phyloP scores from a whole-genome alignment of 2,888 invertebrate species.

The Papilio demoleus region DNA sequence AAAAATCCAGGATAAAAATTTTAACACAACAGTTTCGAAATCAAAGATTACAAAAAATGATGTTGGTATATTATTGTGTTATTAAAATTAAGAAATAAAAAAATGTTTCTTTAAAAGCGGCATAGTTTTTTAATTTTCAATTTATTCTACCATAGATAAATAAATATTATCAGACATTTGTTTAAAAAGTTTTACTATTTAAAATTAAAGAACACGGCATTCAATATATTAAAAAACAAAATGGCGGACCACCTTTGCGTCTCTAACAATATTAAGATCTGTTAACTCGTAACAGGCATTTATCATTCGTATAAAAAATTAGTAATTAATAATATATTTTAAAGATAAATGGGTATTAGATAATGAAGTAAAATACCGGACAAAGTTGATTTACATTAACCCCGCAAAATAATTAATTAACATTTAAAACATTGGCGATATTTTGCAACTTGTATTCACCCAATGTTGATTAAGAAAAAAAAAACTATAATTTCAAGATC shows the following conservation, averaged over 20 bases:
- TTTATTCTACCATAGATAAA: constrained; percentile 8
- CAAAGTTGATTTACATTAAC: constrained; percentile 13
- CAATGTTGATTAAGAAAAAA: too few relatives aligned
- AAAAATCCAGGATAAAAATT: too few relatives aligned
- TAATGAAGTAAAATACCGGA: constrained; percentile 4
- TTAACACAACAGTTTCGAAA: too few relatives aligned
- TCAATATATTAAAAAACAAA: constrained; percentile 30
- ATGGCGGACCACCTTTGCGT: constrained; percentile 21
- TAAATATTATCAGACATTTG: not conserved
- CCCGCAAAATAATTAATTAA: constrained; percentile 4
- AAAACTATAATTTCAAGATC: too few relatives aligned
- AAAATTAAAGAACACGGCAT: constrained; percentile 12
- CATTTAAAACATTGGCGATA: not conserved
- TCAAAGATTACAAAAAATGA: too few relatives aligned
- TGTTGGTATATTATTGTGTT: too few relatives aligned
- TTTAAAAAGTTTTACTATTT: constrained; percentile 8
- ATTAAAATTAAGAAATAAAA: too few relatives aligned
- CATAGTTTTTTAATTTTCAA: too few relatives aligned
- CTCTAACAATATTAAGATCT: constrained; percentile 15
- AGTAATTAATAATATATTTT: constrained; percentile 10
- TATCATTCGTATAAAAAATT: constrained; percentile 26
- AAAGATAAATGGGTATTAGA: constrained; percentile 18
- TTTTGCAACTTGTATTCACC: too few relatives aligned
- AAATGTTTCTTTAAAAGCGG: too few relatives aligned
- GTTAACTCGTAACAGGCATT: constrained; percentile 20